Evolutionary conservation across 2,113 vertebrate genomes (phyloP).

Genomic region (Centropus bengalensis): DNA sequence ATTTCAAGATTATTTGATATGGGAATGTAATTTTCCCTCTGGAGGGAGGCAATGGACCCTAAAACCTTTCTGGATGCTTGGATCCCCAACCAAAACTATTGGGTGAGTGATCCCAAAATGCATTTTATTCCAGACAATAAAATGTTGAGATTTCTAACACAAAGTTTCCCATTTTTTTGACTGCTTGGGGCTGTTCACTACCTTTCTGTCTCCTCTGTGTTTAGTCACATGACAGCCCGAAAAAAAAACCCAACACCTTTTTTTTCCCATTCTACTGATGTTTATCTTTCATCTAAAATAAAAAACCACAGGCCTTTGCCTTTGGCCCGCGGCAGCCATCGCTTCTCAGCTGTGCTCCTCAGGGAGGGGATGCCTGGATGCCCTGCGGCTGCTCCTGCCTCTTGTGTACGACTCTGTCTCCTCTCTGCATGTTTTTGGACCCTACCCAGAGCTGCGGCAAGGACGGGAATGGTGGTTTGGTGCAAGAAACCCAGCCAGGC

Average conservation of each 20-base stretch:
- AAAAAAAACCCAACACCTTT: not conserved
- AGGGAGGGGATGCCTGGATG: not conserved
- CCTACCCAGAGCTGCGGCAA: not conserved
- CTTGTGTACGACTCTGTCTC: rapidly evolving
- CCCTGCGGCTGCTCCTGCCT: not conserved
- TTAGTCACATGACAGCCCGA: conserved; percentile 8
- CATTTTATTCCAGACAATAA: conserved; percentile 23
- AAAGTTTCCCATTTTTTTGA: conserved; percentile 21
- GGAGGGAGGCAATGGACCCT: not conserved
- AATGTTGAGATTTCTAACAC: conserved; percentile 24
- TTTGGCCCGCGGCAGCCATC: not conserved
- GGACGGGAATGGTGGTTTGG: not conserved
- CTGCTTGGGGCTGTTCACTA: conserved; percentile 16
- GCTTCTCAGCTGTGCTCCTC: rapidly evolving
- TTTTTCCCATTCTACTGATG: conserved; percentile 15
- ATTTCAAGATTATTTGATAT: not conserved
- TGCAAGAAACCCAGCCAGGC: not conserved
- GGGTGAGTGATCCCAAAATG: not conserved
- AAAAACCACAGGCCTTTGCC: not conserved
- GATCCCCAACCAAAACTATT: not conserved
- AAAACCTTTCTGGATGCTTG: not conserved
- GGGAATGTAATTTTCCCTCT: not conserved
- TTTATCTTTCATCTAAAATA: conserved; percentile 37
- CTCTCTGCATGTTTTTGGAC: not conserved
- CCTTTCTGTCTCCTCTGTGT: conserved; percentile 6